Evolutionary conservation across 2,888 invertebrate genomes (phyloP), one percentile per base, ranked within the genome.

Genomic region (Plagodis pulveraria): DNA sequence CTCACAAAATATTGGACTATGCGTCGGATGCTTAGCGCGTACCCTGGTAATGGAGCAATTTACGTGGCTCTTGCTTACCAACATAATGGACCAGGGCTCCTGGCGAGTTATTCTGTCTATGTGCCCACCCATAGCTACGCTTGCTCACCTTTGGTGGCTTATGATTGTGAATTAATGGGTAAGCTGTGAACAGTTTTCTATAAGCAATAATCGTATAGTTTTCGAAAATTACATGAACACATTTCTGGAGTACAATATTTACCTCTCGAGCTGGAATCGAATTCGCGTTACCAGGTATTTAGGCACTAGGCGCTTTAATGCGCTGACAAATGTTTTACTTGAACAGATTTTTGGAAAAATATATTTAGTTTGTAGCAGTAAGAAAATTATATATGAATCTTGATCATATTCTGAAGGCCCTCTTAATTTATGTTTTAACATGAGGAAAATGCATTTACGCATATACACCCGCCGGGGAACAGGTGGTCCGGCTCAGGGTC

Each of bases 101-200:
- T 2, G 22, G 1, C 22, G 22, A 22, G 22, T 8, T 93, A 93
- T 65, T 91, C 95, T 0, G 94, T 95, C 5, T 97, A 97, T 77
- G 94, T 96, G 0, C 96, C 97, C 0, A 86, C 92, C 2, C 87
- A 94, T 50, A 94, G 94, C 0, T 96, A 96, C 73, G 95, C 94
- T 0, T 97, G 96, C 80, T 87, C 92, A 61, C 84, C 93, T 2
- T 52, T 84, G 6, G 73, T 83, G 4, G 87, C 88, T 53, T 79
- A 82, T 11, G 89, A 92, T 48, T 95, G 95, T 73, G 80, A 91
- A 53, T 78, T 93, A 63, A 80, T 94, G 66, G 91, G 95, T 95
- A 88, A 86, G 89, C 6, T 6, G 9, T 22, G n/a, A 10, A n/a
- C 42, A 12, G 22, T 22, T 22, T 22, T 22, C 22, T 22, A 2